Base-by-base conservation (phyloP, 2,888 invertebrate species). In the Acleris laterana region DNA sequence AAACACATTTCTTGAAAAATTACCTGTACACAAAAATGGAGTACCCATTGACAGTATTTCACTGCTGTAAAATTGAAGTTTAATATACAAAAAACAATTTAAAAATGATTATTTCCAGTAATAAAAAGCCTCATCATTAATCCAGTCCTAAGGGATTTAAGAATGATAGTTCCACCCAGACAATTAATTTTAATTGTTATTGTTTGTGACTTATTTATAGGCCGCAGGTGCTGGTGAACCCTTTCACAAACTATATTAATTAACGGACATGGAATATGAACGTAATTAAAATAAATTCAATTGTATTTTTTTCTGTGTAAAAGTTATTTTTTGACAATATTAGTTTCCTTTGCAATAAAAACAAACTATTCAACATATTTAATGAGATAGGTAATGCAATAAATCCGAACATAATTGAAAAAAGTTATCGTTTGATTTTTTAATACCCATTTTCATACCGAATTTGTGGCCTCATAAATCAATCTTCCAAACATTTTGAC, bases 401-500 rank as follows among this genome's bases (percentile, higher is more conserved):
- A 38, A 38, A 38, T 38, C 38, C 3, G 3, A 11, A 3, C 13
- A 11, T 38, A 38, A 38, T 13, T 28, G 28, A 9, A 9, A 38
- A 11, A 38, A 38, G 7, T 2, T 19, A 9, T 11, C 19, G 9
- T 49, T 49, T 20, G 11, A 49, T 19, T 49, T 6, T 49, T 11
- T 38, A 53, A 11, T 1, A 17, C 6, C 5, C 1, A 50, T 9
- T 9, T 32, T 32, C 32, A 38, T 13, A 25, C 20, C 4, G n/a
- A 38, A 55, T 53, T 55, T 58, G 49, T 50, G 20, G 69, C 55
- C 63, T 70, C 75, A 82, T 84, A 78, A 78, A 78, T 86, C 83
- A 83, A 73, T 66, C 68, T 74, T 72, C 69, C 71, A 79, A 86
- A 84, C 78, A 82, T 86, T 88, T 83, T 84, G 85, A 85, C 86